Conservation (phyloP, 2,888 invertebrate genomes). For the Drosophila helvetica region DNA sequence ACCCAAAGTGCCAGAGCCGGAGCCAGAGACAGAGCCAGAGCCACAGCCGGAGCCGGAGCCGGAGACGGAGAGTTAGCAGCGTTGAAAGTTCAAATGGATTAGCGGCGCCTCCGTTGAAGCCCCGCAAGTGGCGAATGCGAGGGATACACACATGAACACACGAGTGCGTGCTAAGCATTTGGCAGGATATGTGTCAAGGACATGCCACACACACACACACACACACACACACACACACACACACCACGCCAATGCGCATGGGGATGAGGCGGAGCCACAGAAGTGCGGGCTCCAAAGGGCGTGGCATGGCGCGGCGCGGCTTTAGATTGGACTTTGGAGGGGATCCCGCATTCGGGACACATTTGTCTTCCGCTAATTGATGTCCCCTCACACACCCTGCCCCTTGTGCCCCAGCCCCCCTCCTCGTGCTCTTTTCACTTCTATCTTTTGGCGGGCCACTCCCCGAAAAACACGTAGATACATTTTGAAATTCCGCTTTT, state of each 20-base stretch:
- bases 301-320: constrained; percentile 16
- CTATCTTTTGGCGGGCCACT: constrained; percentile 26
- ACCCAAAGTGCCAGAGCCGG: not conserved
- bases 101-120: constrained; percentile 70
- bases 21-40: not conserved
- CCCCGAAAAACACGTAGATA: constrained; percentile 40
- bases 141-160: constrained; percentile 17
- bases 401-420: not conserved
- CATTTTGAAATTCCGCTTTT: constrained; percentile 42
- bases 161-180: constrained; percentile 67
- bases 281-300: too few relatives aligned
- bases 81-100: constrained; percentile 72
- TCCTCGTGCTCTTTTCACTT: constrained; percentile 4
- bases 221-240: constrained; percentile 4
- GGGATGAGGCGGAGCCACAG: not conserved
- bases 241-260: not conserved
- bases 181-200: constrained; percentile 73
- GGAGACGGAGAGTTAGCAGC: constrained; percentile 48
- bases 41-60: too few relatives aligned
- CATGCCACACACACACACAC: constrained; percentile 35
- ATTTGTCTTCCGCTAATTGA: constrained; percentile 72
- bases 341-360: constrained; percentile 63
- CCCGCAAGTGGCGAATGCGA: constrained; percentile 68
- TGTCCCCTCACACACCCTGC: constrained; percentile 49
- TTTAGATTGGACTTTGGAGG: constrained; percentile 4